phyloP scores from a whole-genome alignment of 2,888 invertebrate species.

The Therioaphis trifolii region DNA sequence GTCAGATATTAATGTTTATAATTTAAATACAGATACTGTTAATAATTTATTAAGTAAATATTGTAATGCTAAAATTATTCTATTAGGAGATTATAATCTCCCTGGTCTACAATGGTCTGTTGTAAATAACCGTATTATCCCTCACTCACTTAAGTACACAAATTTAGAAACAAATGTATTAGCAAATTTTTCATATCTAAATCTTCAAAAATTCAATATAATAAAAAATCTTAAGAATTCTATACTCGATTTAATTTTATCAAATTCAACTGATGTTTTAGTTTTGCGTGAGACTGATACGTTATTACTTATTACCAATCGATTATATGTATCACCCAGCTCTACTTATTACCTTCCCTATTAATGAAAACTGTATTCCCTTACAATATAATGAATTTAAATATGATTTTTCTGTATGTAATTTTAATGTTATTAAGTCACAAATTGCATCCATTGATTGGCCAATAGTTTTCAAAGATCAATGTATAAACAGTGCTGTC shows the following conservation, averaged over 20 bases:
- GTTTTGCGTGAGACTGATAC: background rate
- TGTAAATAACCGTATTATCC: background rate
- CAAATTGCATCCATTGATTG: too few species aligned
- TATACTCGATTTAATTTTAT: slow-evolving; percentile 13
- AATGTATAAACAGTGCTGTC: too few species aligned
- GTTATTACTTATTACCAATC: background rate
- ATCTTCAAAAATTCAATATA: background rate
- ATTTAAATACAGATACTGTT: background rate
- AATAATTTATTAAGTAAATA: background rate
- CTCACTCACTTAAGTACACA: background rate
- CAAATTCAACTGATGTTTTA: background rate
- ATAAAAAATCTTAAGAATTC: background rate
- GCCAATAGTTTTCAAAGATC: too few species aligned
- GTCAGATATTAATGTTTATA: too few species aligned
- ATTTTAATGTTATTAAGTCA: too few species aligned
- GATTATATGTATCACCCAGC: background rate
- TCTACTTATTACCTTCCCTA: background rate
- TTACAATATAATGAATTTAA: too few species aligned
- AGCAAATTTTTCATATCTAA: background rate
- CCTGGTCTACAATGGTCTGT: background rate
- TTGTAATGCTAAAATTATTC: background rate
- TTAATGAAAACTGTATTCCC: too few species aligned
- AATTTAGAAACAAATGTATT: slow-evolving; percentile 2
- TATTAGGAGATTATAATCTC: background rate
- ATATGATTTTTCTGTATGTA: too few species aligned